phyloP scores from a whole-genome alignment of 2,113 vertebrate genomes.

The Onychostoma macrolepis region DNA sequence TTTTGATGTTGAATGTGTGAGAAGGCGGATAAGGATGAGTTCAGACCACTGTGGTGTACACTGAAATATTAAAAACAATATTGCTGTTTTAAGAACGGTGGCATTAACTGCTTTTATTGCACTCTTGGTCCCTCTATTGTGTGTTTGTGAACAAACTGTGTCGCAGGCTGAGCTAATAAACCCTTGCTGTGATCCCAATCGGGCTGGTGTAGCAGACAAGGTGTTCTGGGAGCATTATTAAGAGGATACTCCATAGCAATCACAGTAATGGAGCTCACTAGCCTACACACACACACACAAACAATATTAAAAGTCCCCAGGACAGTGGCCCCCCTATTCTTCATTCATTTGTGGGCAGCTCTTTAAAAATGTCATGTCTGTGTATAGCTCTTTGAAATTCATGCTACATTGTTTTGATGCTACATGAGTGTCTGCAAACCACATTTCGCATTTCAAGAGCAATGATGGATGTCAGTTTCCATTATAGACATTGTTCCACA shows the following conservation, averaged over 20 bases:
- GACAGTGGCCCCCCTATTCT: not conserved
- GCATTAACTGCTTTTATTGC: not conserved
- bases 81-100: not conserved
- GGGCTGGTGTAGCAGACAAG: constrained; percentile 18
- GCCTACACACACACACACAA: not conserved
- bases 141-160: constrained; percentile 15
- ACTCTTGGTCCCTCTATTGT: not conserved
- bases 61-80: not conserved
- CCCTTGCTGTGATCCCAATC: constrained; percentile 26
- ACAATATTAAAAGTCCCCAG: not conserved
- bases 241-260: constrained; percentile 29
- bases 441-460: not conserved
- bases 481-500: not conserved
- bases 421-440: not conserved
- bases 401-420: not conserved
- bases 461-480: not conserved
- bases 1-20: not conserved
- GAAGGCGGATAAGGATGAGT: not conserved
- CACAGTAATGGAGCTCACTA: constrained; percentile 45
- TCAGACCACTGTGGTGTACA: not conserved
- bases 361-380: constrained; percentile 14
- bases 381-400: not conserved
- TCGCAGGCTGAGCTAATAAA: constrained; percentile 8
- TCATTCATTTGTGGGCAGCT: not conserved
- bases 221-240: constrained; percentile 24